These are phyloP conservation scores for Cheilosia soror DNA, from an alignment of 2,888 invertebrate species.

Conservation along the genomic window DNA sequence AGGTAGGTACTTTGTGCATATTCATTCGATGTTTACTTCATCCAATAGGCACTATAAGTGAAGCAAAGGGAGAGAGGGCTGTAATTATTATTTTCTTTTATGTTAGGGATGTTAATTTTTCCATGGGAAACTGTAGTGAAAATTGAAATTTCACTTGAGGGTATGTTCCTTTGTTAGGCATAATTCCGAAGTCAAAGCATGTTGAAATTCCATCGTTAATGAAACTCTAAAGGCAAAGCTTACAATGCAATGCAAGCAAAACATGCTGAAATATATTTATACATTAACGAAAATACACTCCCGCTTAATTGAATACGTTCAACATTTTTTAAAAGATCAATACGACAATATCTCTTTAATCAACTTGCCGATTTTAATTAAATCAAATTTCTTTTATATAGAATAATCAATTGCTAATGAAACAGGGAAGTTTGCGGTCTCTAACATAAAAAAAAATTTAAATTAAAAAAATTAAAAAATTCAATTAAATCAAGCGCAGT, in stretches of 20 bases:
- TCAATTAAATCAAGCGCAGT: too few species aligned
- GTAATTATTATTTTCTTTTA: conserved; percentile 55
- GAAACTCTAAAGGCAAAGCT: conserved; percentile 41
- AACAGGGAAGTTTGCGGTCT: too few species aligned
- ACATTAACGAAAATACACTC: too few species aligned
- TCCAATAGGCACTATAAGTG: conserved; percentile 51
- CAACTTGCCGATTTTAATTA: too few species aligned
- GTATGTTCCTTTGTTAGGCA: conserved; percentile 41
- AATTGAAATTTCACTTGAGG: conserved; percentile 56
- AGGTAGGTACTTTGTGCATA: not conserved
- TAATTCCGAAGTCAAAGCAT: conserved; percentile 44
- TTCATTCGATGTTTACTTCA: conserved; percentile 33
- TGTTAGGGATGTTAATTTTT: conserved; percentile 38
- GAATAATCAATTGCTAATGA: too few species aligned
- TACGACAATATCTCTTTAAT: too few species aligned
- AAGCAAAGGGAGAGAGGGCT: conserved; percentile 36
- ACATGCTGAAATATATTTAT: too few species aligned
- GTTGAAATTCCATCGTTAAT: conserved; percentile 29
- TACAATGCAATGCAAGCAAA: not conserved
- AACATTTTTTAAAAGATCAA: too few species aligned
- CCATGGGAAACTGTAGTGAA: conserved; percentile 35
- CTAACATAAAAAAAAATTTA: too few species aligned
- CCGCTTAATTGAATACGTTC: too few species aligned
- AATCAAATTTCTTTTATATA: too few species aligned
- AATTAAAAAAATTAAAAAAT: too few species aligned